Evolutionary conservation across 53 echinoderm and acorn worm genomes (phyloP).

Genomic region (Temnopleurus reevesii): DNA sequence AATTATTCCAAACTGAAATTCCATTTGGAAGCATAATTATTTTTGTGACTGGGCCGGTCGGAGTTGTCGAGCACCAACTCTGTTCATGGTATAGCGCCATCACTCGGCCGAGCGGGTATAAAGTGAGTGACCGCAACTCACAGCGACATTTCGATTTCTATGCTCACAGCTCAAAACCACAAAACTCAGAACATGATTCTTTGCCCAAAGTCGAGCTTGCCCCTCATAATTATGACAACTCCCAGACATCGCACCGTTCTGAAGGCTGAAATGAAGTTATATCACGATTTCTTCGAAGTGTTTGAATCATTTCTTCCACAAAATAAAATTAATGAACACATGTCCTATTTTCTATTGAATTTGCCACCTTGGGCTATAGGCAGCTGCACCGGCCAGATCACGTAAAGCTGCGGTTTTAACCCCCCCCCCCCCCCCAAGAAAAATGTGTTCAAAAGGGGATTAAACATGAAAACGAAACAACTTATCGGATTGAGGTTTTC

Average conservation of each 20-base stretch:
- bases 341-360: not conserved
- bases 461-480: constrained; percentile 8
- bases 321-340: constrained; percentile 14
- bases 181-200: not conserved
- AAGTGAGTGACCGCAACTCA: not conserved
- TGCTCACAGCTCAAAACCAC: not conserved
- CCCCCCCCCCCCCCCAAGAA: too few relatives aligned
- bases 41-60: too few relatives aligned
- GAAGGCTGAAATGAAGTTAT: not conserved
- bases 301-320: not conserved
- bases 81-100: not conserved
- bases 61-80: not conserved
- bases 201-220: too few relatives aligned
- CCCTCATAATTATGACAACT: too few relatives aligned
- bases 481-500: not conserved
- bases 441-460: not conserved
- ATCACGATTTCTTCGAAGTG: not conserved
- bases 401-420: not conserved
- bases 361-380: not conserved
- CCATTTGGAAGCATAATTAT: too few relatives aligned
- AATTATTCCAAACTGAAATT: too few relatives aligned
- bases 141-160: not conserved
- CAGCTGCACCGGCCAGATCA: not conserved
- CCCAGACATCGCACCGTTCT: too few relatives aligned
- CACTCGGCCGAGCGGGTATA: not conserved